These are phyloP conservation scores for Empidonax alnorum DNA, from an alignment of 2,113 vertebrate genomes.

Conservation along the genomic window DNA sequence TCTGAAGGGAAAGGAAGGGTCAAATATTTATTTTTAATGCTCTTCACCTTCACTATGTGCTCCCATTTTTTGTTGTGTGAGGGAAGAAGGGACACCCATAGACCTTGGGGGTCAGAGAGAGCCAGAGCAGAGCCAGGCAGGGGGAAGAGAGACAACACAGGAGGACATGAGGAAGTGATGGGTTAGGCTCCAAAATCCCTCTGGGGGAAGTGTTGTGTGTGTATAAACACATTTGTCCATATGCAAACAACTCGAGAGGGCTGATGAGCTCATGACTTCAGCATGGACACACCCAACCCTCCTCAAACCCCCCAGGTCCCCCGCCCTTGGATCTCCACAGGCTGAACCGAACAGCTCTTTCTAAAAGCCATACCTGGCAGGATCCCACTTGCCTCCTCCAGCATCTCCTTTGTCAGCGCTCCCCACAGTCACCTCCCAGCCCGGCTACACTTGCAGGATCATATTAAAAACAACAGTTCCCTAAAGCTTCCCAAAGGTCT, in stretches of 20 bases:
- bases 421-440: not conserved
- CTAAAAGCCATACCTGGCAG: not conserved
- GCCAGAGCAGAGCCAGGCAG: not conserved
- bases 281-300: not conserved
- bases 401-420: not conserved
- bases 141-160: not conserved
- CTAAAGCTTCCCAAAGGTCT: not conserved
- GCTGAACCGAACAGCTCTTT: not conserved
- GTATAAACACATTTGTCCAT: not conserved
- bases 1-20: not conserved
- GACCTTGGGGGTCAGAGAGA: not conserved
- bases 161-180: not conserved
- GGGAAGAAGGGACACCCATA: not conserved
- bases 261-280: not conserved
- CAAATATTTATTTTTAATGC: not conserved
- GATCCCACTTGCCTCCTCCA: not conserved
- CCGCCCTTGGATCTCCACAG: not conserved
- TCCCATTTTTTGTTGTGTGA: not conserved
- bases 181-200: not conserved
- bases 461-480: not conserved
- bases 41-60: fast-evolving
- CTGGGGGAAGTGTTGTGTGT: not conserved
- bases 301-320: no score
- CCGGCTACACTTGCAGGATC: not conserved
- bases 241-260: not conserved